phyloP scores from a whole-genome alignment of 2,113 vertebrate species.

The Athene noctua region DNA sequence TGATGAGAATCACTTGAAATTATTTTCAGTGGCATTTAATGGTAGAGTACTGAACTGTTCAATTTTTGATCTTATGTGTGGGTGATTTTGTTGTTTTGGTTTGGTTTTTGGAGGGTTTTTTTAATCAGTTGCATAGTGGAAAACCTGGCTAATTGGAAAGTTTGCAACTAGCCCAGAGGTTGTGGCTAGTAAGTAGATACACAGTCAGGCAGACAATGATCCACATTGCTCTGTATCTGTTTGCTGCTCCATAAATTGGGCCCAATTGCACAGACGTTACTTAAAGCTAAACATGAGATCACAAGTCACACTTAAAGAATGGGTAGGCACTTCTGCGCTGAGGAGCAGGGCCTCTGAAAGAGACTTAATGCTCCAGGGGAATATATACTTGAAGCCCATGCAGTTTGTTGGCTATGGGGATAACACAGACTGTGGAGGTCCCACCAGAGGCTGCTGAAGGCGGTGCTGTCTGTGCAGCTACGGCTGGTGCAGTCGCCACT shows the following conservation, averaged over 20 bases:
- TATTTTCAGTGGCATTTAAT: not conserved
- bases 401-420: not conserved
- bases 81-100: not conserved
- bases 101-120: not conserved
- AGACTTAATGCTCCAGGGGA: not conserved
- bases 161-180: not conserved
- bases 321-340: accelerated
- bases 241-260: not conserved
- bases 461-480: not conserved
- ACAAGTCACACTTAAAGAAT: not conserved
- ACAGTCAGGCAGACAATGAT: not conserved
- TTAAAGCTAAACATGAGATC: not conserved
- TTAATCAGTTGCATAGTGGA: not conserved
- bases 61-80: not conserved
- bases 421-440: not conserved
- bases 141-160: not conserved
- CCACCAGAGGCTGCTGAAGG: not conserved
- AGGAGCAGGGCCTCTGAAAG: not conserved
- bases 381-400: not conserved
- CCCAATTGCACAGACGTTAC: not conserved
- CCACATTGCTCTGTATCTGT: not conserved
- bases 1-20: not conserved
- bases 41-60: not conserved
- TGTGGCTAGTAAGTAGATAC: not conserved
- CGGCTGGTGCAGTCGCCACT: accelerated